Conservation (phyloP, 2,888 invertebrate species). For the Pachymerium ferrugineum region DNA sequence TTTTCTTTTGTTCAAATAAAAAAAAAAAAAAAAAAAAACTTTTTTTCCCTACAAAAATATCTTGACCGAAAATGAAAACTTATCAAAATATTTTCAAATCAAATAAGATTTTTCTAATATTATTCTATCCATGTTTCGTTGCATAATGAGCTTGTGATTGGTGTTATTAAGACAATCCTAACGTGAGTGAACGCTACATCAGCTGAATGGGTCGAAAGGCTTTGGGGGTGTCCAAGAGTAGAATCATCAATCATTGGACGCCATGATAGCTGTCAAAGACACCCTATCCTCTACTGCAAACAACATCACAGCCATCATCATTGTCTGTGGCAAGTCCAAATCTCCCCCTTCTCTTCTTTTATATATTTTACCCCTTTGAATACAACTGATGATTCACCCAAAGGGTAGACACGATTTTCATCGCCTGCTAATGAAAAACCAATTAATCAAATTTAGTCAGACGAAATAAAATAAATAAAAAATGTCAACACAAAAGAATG, state of each 20-base stretch:
- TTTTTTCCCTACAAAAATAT: not conserved
- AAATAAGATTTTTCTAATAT: too few species aligned
- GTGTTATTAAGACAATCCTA: not conserved
- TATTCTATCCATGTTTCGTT: not conserved
- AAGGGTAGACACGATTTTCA: too few species aligned
- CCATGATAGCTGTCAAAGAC: slow-evolving; percentile 13
- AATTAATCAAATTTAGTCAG: too few species aligned
- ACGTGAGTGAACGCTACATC: not conserved
- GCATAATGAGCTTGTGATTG: not conserved
- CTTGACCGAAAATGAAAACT: too few species aligned
- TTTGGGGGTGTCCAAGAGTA: not conserved
- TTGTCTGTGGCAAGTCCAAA: not conserved
- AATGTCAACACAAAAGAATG: too few species aligned
- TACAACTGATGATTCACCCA: not conserved
- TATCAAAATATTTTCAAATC: too few species aligned
- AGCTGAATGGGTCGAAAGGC: not conserved
- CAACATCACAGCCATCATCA: not conserved
- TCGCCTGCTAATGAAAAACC: too few species aligned
- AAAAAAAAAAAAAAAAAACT: not conserved
- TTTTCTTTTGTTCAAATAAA: too few species aligned
- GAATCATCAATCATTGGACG: slow-evolving; percentile 7
- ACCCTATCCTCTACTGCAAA: slow-evolving; percentile 2
- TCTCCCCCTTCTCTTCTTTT: not conserved
- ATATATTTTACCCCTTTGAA: not conserved
- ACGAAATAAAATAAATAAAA: not conserved